Evolutionary conservation across 53 echinoderm and acorn worm species (phyloP).

Genomic region (Hippasteria phrygiana): DNA sequence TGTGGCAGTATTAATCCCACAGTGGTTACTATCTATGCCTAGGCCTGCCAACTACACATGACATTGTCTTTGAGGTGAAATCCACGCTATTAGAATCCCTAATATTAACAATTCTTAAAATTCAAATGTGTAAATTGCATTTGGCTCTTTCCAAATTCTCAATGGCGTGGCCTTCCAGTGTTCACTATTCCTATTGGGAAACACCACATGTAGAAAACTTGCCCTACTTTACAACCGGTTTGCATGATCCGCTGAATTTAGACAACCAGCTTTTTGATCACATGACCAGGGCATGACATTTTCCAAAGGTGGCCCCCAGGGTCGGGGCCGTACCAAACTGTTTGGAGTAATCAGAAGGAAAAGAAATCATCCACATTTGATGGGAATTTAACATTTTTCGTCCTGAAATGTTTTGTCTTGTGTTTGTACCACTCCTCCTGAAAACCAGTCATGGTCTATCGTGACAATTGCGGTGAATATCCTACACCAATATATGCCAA

Average conservation of each 20-base stretch:
- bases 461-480: background rate
- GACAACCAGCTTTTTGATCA: constrained; percentile 17
- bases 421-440: background rate
- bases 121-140: too few relatives aligned
- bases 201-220: background rate
- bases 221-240: background rate
- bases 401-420: background rate
- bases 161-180: background rate
- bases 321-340: constrained; percentile 36
- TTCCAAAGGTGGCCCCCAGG: constrained; percentile 57
- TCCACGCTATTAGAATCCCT: too few relatives aligned
- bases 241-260: constrained; percentile 34
- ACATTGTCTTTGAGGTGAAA: too few relatives aligned
- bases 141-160: too few relatives aligned
- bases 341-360: constrained; percentile 7
- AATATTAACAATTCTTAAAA: too few relatives aligned
- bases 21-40: too few relatives aligned
- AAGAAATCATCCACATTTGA: background rate
- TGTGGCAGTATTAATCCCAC: too few relatives aligned
- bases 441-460: background rate
- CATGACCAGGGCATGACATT: constrained; percentile 51
- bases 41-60: too few relatives aligned
- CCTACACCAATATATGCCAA: background rate
- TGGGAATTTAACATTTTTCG: background rate
- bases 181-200: background rate